Evolutionary conservation across 2,888 invertebrate species (phyloP).

Genomic region (Nomada fucata): DNA sequence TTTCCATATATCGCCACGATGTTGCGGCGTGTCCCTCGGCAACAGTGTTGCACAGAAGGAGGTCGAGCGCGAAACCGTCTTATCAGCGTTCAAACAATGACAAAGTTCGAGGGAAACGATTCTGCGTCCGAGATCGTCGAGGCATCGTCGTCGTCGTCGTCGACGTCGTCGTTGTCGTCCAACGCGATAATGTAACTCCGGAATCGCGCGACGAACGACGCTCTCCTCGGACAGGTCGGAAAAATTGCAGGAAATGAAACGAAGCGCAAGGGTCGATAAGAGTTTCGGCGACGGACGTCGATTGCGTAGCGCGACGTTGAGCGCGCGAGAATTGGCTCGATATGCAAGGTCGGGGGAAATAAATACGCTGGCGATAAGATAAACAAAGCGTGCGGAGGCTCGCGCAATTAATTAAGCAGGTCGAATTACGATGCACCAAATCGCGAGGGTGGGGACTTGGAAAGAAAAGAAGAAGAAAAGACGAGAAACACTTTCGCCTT

Average conservation of each 20-base stretch:
- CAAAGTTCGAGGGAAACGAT: slow-evolving; percentile 16
- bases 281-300: too few relatives aligned
- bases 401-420: neutral
- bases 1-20: slow-evolving; percentile 55
- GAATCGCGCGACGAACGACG: neutral
- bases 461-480: too few relatives aligned
- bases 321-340: slow-evolving; percentile 24
- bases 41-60: slow-evolving; percentile 9
- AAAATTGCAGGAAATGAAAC: neutral
- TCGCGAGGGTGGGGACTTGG: too few relatives aligned
- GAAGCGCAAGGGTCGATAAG: neutral
- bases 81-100: slow-evolving; percentile 30
- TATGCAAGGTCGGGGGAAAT: slow-evolving; percentile 23
- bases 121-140: slow-evolving; percentile 6
- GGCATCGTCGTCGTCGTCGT: too few relatives aligned
- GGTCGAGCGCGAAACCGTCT: slow-evolving; percentile 11
- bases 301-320: slow-evolving; percentile 9
- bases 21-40: slow-evolving; percentile 6
- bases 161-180: too few relatives aligned
- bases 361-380: slow-evolving; percentile 16
- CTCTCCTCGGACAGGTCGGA: too few relatives aligned
- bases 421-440: neutral
- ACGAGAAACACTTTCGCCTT: neutral
- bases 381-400: neutral
- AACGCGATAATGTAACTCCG: slow-evolving; percentile 10